These are phyloP conservation scores for Trogon melanurus DNA, from an alignment of 2,113 vertebrate genomes.

Conservation along the genomic window DNA sequence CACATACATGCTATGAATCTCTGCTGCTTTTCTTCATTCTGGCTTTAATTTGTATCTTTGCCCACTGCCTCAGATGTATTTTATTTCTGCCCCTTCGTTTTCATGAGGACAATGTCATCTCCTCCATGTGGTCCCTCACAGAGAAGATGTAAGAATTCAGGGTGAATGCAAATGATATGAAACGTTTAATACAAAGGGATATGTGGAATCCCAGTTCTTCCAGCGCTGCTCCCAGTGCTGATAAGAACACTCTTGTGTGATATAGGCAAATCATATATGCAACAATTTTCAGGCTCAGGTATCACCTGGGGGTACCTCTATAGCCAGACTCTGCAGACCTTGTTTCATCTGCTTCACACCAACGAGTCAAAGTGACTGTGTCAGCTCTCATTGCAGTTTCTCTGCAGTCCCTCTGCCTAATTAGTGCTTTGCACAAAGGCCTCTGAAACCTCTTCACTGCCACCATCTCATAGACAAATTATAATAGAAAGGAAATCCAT, in stretches of 20 bases:
- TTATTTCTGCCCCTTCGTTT: background rate
- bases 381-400: background rate
- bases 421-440: background rate
- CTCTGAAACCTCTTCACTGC: background rate
- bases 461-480: background rate
- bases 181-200: accelerated
- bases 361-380: background rate
- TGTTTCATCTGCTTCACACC: background rate
- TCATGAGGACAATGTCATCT: background rate
- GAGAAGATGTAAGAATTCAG: background rate
- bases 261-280: background rate
- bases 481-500: background rate
- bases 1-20: background rate
- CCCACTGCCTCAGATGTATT: background rate
- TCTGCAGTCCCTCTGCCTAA: background rate
- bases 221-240: background rate
- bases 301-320: background rate
- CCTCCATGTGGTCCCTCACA: background rate
- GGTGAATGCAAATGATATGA: background rate
- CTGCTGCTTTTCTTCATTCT: background rate
- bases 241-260: background rate
- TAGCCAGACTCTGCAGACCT: background rate
- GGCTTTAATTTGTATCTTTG: background rate
- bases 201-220: background rate
- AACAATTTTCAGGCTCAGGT: background rate